Conservation (phyloP, 2,113 vertebrate species). For the Mohoua ochrocephala region DNA sequence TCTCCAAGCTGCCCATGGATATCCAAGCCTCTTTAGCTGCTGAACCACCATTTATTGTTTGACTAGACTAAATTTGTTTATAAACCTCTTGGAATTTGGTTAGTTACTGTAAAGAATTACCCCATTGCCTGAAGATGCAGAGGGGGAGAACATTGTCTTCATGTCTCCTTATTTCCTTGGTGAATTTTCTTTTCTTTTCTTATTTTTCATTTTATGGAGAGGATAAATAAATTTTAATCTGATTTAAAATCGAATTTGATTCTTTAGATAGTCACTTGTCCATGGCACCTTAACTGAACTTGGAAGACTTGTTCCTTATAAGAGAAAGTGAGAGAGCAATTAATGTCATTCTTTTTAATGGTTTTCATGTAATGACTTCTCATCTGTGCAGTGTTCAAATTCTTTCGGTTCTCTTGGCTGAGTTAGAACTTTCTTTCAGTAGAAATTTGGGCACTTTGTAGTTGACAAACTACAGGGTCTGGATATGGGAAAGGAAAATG, state of each 20-base stretch:
- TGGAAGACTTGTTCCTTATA: not conserved
- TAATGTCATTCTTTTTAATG: not conserved
- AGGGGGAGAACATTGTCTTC: not conserved
- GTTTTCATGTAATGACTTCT: not conserved
- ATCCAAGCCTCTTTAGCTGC: not conserved
- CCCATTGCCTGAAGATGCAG: not conserved
- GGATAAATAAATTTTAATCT: not conserved
- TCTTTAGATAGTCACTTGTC: not conserved
- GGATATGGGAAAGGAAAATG: not conserved
- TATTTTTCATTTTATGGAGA: not conserved
- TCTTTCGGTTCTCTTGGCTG: not conserved
- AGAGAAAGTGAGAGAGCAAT: not conserved
- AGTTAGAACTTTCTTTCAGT: not conserved
- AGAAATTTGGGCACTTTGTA: not conserved
- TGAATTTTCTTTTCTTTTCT: not conserved
- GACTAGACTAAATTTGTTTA: not conserved
- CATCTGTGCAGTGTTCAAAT: not conserved
- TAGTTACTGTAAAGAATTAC: not conserved
- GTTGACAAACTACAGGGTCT: not conserved
- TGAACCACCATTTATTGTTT: not conserved
- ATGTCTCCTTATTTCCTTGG: not conserved
- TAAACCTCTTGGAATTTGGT: not conserved
- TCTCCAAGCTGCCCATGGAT: not conserved
- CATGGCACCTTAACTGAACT: not conserved
- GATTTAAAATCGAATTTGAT: not conserved